Evolutionary conservation across 2,888 invertebrate species (phyloP).

Genomic region (Macroteleia sp.): DNA sequence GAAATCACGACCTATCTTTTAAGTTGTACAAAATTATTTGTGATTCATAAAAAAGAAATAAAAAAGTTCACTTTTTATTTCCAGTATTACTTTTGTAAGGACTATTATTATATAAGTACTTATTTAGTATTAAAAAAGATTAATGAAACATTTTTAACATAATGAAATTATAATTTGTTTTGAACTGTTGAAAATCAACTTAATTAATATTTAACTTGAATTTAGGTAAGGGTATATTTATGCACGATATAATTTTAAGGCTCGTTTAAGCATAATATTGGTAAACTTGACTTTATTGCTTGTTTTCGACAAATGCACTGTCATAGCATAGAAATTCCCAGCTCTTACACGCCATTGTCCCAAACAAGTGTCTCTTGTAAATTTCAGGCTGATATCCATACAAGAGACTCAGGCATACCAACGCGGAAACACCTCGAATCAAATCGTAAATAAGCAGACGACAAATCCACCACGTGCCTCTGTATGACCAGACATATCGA

Average conservation of each 20-base stretch:
- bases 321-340: constrained; percentile 57
- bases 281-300: constrained; percentile 54
- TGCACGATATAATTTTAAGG: constrained; percentile 23
- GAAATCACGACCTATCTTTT: not conserved
- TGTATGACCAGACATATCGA: constrained; percentile 29
- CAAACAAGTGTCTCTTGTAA: constrained; percentile 62
- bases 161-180: too few species aligned
- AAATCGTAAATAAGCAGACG: constrained; percentile 55
- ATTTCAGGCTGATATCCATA: constrained; percentile 58
- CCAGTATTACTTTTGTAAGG: too few species aligned
- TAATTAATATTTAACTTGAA: not conserved
- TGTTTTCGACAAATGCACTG: constrained; percentile 59
- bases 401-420: constrained; percentile 56
- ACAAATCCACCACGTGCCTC: constrained; percentile 60
- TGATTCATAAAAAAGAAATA: too few species aligned
- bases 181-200: not conserved
- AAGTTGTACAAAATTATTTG: too few species aligned
- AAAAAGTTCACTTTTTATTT: too few species aligned
- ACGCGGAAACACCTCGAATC: constrained; percentile 62
- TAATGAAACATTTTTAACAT: too few species aligned
- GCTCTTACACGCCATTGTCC: constrained; percentile 60
- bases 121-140: too few species aligned
- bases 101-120: too few species aligned
- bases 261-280: constrained; percentile 33
- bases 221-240: constrained; percentile 1